Base-by-base conservation (phyloP, 2,888 invertebrate species). In the Caenorhabditis plicata region DNA sequence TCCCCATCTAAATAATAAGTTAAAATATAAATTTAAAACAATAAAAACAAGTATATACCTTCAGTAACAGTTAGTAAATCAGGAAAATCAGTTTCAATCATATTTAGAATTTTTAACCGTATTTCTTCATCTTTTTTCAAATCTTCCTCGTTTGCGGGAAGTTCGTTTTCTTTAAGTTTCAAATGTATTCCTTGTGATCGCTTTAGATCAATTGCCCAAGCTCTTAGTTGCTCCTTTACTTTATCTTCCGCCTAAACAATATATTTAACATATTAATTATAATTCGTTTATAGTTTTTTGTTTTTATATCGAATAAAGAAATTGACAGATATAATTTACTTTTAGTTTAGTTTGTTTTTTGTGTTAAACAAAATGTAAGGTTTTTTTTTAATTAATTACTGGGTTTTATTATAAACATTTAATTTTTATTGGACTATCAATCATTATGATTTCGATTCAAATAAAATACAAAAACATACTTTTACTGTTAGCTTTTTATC, bases 401-500 rank as follows among this genome's bases (percentile, higher is more conserved):
- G n/a, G n/a, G n/a, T n/a, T n/a, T n/a, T n/a, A n/a, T n/a, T n/a
- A n/a, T n/a, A n/a, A n/a, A n/a, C n/a, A n/a, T n/a, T n/a, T n/a
- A n/a, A n/a, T n/a, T n/a, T n/a, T n/a, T n/a, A n/a, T n/a, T n/a
- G n/a, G n/a, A n/a, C n/a, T n/a, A n/a, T n/a, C n/a, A n/a, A n/a
- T n/a, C n/a, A n/a, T n/a, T n/a, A n/a, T n/a, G n/a, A n/a, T n/a
- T n/a, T n/a, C n/a, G n/a, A n/a, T n/a, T n/a, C n/a, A n/a, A n/a
- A n/a, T n/a, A n/a, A n/a, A n/a, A n/a, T n/a, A n/a, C n/a, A n/a
- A n/a, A n/a, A 38, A 32, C 54, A 7, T 7, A 76, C 76, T 80
- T 84, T 81, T 65, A 94, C 95, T 55, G 96, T 90, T 73, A 99
- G 86, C 80, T 89, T 89, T 84, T 92, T 93, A 73, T 92, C 94